A percentile compares a stretch with the other conserved stretches of the same genome.
phyloP scores from a whole-genome alignment of 2,888 invertebrate species.

The Elmis aenea region DNA sequence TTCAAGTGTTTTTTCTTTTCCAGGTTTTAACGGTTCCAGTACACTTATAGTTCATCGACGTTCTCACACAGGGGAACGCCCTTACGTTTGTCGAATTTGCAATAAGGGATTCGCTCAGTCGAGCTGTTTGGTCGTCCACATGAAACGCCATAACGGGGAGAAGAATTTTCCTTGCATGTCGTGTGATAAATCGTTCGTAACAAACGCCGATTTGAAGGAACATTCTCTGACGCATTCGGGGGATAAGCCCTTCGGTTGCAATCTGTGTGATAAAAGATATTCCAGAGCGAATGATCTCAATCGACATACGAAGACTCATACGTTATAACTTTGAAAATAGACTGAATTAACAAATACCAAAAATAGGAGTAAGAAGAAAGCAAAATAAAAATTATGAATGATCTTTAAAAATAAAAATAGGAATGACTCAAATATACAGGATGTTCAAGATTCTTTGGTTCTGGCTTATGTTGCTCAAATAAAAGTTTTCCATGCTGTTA shows the following conservation, averaged over 20 bases:
- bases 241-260: constrained; percentile 34
- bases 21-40: constrained; percentile 45
- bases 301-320: constrained; percentile 33
- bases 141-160: constrained; percentile 42
- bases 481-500: too few species aligned
- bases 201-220: constrained; percentile 34
- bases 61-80: constrained; percentile 44
- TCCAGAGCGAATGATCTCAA: constrained; percentile 33
- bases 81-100: constrained; percentile 42
- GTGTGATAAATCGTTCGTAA: constrained; percentile 37
- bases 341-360: too few species aligned
- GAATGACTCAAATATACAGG: too few species aligned
- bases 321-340: constrained; percentile 4
- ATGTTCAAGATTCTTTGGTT: too few species aligned
- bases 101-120: constrained; percentile 44
- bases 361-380: too few species aligned
- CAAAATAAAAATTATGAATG: too few species aligned
- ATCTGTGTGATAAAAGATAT: constrained; percentile 35
- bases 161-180: constrained; percentile 32
- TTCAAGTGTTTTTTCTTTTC: too few species aligned
- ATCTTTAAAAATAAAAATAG: too few species aligned
- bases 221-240: constrained; percentile 31
- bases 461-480: too few species aligned
- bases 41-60: constrained; percentile 42
- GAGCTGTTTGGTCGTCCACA: constrained; percentile 43